Evolutionary conservation across 2,888 invertebrate genomes (phyloP), one percentile per base, ranked within the genome.

Genomic region (Hyalella azteca): DNA sequence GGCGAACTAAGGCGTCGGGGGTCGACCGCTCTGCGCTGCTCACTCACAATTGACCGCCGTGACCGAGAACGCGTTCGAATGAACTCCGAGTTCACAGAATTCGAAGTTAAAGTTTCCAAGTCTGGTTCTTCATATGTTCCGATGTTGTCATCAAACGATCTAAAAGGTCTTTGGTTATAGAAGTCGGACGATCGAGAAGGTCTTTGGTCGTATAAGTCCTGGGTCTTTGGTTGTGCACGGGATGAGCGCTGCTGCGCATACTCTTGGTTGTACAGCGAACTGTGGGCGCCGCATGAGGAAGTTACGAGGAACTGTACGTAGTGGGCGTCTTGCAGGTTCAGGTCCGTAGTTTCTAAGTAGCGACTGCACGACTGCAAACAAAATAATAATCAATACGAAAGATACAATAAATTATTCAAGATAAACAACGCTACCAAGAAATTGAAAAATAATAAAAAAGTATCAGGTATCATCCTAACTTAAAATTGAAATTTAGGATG

Each of bases 221-320:
- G n/a, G n/a, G n/a, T n/a, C n/a, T n/a, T n/a, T n/a, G n/a, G n/a
- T 45, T 45, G 45, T 9, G 9, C 9, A 45, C 45, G 9, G 45
- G 11, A 15, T 9, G 9, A 9, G 45, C 9, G 15, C 36, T 66
- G 66, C n/a, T 66, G 66, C 2, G 36, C 7, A 36, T 32, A 66
- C 15, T 11, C 36, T 15, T 36, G 39, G 36, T 36, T 32, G 19
- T 36, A n/a, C 13, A 66, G 66, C 11, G 66, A 36, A 4, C 19
- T 32, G 36, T 66, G 13, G 26, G 86, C 81, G 32, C 86, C 79
- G 81, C 88, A 88, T 3, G 88, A 88, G 82, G 87, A 88, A 82
- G 86, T 85, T 81, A 89, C 87, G 84, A 87, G 86, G 85, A 88
- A 89, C 86, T 88, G 88, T 22, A 89, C 85, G 73, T 86, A 87